phyloP scores from a whole-genome alignment of 64 coral and sea anemone genomes.

The Montipora efflorescens region DNA sequence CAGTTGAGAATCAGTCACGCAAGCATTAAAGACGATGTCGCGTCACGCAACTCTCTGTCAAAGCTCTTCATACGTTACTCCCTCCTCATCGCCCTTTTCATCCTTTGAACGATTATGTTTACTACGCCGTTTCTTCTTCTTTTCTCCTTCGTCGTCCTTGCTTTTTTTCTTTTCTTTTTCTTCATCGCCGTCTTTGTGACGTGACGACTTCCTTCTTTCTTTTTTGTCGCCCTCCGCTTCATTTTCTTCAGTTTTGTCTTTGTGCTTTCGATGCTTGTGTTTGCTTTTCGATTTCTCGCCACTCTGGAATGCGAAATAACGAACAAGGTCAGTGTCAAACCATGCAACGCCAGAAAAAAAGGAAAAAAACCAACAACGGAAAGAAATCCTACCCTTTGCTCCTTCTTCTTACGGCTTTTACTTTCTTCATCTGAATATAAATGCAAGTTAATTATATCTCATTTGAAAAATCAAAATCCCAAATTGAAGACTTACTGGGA shows the following conservation, averaged over 20 bases:
- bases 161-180: constrained; percentile 46
- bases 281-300: constrained; percentile 73
- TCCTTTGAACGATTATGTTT: constrained; percentile 45
- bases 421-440: constrained; percentile 19
- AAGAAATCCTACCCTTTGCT: constrained; percentile 19
- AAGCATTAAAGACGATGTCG: background rate
- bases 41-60: constrained; percentile 13
- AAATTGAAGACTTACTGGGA: no score
- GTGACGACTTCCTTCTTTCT: constrained; percentile 29
- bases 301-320: background rate
- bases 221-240: constrained; percentile 28
- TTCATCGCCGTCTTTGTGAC: constrained; percentile 47
- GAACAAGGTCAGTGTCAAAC: background rate
- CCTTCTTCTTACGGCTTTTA: constrained; percentile 38
- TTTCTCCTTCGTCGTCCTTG: constrained; percentile 46
- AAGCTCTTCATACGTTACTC: constrained; percentile 56
- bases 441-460: background rate
- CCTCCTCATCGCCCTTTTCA: background rate
- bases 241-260: constrained; percentile 54
- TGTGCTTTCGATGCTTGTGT: constrained; percentile 61
- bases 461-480: background rate
- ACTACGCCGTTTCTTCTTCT: constrained; percentile 51
- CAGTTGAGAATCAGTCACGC: background rate
- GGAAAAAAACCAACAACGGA: background rate
- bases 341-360: background rate